Conservation (phyloP, 2,113 vertebrate genomes). For the Struthidea cinerea region DNA sequence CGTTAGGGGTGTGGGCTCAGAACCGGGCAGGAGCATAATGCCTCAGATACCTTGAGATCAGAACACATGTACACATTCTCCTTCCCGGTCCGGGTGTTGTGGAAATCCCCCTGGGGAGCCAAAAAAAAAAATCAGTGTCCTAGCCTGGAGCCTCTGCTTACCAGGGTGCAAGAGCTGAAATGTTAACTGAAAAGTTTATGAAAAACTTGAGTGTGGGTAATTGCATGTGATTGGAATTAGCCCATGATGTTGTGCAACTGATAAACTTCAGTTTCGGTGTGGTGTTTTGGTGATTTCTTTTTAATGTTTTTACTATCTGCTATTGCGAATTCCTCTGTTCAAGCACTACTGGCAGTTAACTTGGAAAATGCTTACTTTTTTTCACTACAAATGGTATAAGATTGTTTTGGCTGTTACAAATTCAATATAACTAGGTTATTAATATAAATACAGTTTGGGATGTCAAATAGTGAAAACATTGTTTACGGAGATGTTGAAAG, state of each 20-base stretch:
- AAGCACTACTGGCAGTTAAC: not conserved
- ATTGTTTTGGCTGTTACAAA: not conserved
- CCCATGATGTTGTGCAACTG: not conserved
- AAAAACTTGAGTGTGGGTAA: not conserved
- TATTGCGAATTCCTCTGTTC: not conserved
- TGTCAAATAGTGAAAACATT: not conserved
- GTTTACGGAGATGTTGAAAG: not conserved
- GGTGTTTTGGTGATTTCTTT: not conserved
- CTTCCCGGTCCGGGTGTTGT: not conserved
- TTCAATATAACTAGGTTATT: not conserved
- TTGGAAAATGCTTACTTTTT: not conserved
- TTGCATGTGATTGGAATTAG: not conserved
- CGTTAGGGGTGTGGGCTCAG: not conserved
- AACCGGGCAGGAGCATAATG: not conserved
- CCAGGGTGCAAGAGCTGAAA: not conserved
- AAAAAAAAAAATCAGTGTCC: not conserved
- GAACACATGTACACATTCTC: accelerated
- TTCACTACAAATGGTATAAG: not conserved
- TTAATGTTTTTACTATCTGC: not conserved
- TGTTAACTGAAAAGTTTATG: not conserved
- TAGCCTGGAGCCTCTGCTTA: not conserved
- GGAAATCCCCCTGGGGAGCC: not conserved
- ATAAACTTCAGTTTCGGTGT: not conserved
- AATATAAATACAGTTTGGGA: not conserved
- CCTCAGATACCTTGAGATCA: not conserved